Base-by-base conservation (phyloP, 53 echinoderm and acorn worm species). In the Echinometra lucunter region DNA sequence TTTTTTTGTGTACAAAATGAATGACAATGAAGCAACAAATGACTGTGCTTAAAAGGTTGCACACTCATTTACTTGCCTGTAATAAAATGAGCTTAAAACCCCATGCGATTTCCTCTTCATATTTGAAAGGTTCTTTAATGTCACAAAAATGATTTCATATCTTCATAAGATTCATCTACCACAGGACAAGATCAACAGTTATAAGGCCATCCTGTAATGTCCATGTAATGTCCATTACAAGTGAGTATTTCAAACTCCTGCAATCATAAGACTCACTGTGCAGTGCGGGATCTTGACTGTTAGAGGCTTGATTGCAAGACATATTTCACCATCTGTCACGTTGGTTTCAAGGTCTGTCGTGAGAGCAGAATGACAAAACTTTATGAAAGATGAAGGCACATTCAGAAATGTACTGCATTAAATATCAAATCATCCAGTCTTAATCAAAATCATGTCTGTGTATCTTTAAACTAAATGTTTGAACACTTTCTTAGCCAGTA, bases 261-360 rank as follows among this genome's bases (percentile, higher is more conserved):
- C 23, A 56, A 27, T 93, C 32, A 58, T 37, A 57, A 42, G 23
- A 97, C 98, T 97, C 94, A 98, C 98, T 25, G 95, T 89, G 44
- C 93, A 95, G 38, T 93, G 93, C n/a, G 95, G 95, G 12, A 97
- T 53, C 92, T 96, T 97, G 23, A 92, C 49, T 16, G 92, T 92
- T n/a, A 78, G 28, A 38, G 92, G 92, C 92, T 96, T 95, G 35
- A 98, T 44, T 3, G 97, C 97, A 37, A 98, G 89, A 58, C 97
- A 97, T 42, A 98, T 97, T 88, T 98, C 98, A 81, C 95, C 93
- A 82, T 97, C 97, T 63, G 97, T 97, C 7, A 98, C 97, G 75
- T 96, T 98, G n/a, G 97, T 60, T 57, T 98, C 96, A 95, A 98
- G 81, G 87, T 94, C 98, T 98, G 47, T 88, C 30, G 89, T 44